These are phyloP conservation scores for Myathropa florea DNA, from an alignment of 2,888 invertebrate genomes.

Conservation along the genomic window DNA sequence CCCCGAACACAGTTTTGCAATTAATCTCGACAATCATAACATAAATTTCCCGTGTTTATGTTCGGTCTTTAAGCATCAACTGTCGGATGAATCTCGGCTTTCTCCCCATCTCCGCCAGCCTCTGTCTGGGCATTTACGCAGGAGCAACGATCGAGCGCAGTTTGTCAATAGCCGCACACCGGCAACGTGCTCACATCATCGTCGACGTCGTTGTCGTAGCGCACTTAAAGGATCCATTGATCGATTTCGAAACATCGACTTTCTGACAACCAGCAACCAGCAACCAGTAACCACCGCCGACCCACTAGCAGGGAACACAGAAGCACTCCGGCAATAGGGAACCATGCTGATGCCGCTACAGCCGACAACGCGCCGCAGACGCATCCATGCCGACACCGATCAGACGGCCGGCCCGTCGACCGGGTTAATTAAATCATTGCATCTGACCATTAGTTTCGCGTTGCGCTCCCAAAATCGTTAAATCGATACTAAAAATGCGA, in stretches of 20 bases:
- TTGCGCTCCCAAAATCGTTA: conserved; percentile 71
- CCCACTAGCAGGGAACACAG: conserved; percentile 47
- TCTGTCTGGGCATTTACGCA: conserved; percentile 21
- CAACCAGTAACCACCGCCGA: conserved; percentile 35
- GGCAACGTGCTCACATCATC: conserved; percentile 25
- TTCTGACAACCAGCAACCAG: conserved; percentile 1
- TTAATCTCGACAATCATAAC: conserved; percentile 69
- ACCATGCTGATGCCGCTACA: conserved; percentile 35
- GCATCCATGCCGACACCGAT: conserved; percentile 1
- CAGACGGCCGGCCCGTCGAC: background rate
- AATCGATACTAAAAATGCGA: conserved; percentile 58
- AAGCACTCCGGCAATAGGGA: conserved; percentile 50
- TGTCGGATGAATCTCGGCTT: conserved; percentile 13
- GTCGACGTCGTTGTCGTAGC: background rate
- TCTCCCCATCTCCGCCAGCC: background rate
- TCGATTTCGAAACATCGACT: conserved; percentile 36
- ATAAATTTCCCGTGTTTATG: conserved; percentile 69
- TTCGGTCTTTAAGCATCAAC: conserved; percentile 49
- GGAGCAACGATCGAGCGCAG: background rate
- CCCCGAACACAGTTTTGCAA: conserved; percentile 70
- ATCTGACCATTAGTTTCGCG: conserved; percentile 70
- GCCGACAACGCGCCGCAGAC: background rate
- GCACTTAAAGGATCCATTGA: conserved; percentile 28
- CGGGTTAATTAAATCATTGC: conserved; percentile 70
- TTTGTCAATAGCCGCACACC: conserved; percentile 44